Conservation (phyloP, 2,113 vertebrate species). For the Alligator sinensis region DNA sequence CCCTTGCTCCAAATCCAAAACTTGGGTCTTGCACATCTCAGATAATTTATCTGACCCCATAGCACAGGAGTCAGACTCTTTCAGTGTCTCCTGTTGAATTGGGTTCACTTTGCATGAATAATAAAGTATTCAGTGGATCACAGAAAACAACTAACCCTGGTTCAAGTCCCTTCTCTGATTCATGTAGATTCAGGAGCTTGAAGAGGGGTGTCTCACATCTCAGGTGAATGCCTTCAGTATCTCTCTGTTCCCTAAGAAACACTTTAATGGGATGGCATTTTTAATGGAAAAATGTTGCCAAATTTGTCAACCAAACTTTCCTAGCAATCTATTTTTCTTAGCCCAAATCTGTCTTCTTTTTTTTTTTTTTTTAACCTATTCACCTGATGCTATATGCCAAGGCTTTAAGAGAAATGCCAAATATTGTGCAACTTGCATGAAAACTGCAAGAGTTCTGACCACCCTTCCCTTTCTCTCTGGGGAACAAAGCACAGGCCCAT, state of each 20-base stretch:
- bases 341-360: background rate
- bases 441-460: background rate
- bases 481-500: background rate
- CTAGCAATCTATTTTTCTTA: background rate
- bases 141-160: background rate
- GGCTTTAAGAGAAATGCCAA: background rate
- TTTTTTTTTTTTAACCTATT: background rate
- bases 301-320: background rate
- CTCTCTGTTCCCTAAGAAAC: background rate
- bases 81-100: background rate
- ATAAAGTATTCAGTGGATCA: background rate
- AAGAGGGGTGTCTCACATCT: background rate
- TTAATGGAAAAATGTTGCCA: constrained; percentile 2
- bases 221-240: background rate
- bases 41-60: background rate
- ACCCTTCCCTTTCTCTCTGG: accelerated
- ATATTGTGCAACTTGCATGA: background rate
- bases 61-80: background rate
- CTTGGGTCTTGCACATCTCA: background rate
- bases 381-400: background rate
- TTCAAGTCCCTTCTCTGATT: background rate
- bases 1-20: background rate
- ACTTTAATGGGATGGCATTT: background rate
- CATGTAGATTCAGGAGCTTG: background rate
- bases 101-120: background rate